phyloP scores from a whole-genome alignment of 1,140 invertebrate species.

The Onthophagus taurus region DNA sequence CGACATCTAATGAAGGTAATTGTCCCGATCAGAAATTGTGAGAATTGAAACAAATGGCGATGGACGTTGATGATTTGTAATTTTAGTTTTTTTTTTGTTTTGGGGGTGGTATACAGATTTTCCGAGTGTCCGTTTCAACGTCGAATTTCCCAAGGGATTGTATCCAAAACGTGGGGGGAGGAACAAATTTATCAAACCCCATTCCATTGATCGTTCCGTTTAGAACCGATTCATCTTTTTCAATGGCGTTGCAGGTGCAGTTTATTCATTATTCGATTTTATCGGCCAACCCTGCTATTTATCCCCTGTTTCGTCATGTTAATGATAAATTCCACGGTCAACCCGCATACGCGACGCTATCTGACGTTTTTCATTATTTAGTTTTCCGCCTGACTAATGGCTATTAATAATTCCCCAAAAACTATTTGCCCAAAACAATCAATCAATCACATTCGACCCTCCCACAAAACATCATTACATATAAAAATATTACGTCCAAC shows the following conservation, averaged over 20 bases:
- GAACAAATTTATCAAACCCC: slow-evolving; percentile 14
- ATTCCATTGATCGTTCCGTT: slow-evolving; percentile 17
- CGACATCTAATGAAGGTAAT: neutral
- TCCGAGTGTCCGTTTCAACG: slow-evolving; percentile 22
- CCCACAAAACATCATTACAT: too few species aligned
- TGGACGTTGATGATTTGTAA: slow-evolving; percentile 10
- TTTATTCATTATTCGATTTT: neutral
- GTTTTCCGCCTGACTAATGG: too few species aligned
- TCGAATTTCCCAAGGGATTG: slow-evolving; percentile 27
- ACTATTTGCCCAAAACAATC: too few species aligned
- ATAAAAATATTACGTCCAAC: too few species aligned
- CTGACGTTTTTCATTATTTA: too few species aligned
- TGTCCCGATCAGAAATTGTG: neutral
- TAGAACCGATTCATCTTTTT: slow-evolving; percentile 19
- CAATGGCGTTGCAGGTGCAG: slow-evolving; percentile 6
- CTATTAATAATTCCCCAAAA: too few species aligned
- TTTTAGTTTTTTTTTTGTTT: slow-evolving; percentile 21
- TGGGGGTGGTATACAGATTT: too few species aligned
- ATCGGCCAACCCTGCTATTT: too few species aligned
- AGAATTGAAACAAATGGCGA: neutral
- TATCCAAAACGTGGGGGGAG: slow-evolving; percentile 17
- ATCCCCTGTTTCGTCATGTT: too few species aligned
- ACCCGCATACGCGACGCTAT: too few species aligned
- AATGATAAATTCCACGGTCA: too few species aligned
- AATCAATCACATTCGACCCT: too few species aligned